Base-by-base conservation (phyloP, 35 echinoderm and acorn worm genomes). In the Ophioderma brevispina region DNA sequence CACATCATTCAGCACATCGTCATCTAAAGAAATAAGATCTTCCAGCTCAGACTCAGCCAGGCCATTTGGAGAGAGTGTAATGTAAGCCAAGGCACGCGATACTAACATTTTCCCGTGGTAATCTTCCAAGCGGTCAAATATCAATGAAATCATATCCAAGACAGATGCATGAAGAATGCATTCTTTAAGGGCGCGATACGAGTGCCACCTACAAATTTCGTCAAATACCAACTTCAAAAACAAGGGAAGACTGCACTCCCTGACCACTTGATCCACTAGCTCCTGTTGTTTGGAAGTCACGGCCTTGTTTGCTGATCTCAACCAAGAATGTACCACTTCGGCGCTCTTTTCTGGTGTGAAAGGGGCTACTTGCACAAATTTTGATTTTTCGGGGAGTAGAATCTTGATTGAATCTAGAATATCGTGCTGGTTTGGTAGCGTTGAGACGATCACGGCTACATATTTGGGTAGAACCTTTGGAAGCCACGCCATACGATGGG, bases 181-280 rank as follows among this genome's bases (percentile, higher is more conserved):
- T 8, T 85, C 64, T 49, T 50, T 86, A 10, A 88, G 31, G 3
- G 55, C 28, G 28, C 89, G 88, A 75, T 87, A 97, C 4, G 95
- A 97, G 36, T 88, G 82, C 95, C 95, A 97, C 37, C 80, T 89
- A 28, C 64, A 85, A 81, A 90, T 75, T 30, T 97, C 83, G 13
- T 97, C 95, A 80, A 94, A 97, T 13, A 90, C 21, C 64, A 97
- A 78, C 76, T 97, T 97, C 38, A 97, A 78, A 52, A 92, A 97
- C 13, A 97, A 78, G 5, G 95, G 95, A n/a, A 89, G 95, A 55
- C 90, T 87, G 83, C 91, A 94, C 18, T 87, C 84, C 8, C 25
- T 55, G 31, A 96, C 85, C 11, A 83, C 81, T 76, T 82, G 33
- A 15, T 75, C 33, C 36, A 96, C 78, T 2, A 90, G 17, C 32